These are phyloP conservation scores for Archivesica marissinica DNA, from an alignment of 1,140 invertebrate species.

Conservation along the genomic window DNA sequence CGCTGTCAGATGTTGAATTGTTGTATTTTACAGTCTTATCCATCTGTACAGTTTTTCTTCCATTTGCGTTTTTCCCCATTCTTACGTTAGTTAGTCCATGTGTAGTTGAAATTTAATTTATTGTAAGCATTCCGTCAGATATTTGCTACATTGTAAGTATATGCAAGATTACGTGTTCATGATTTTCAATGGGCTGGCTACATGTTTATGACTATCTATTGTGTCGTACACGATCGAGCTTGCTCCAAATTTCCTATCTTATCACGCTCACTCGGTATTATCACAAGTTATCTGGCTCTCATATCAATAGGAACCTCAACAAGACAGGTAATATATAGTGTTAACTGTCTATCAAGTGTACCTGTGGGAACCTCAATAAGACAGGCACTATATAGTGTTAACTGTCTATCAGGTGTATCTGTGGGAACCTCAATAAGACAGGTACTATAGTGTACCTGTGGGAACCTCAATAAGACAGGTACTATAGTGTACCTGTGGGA, in stretches of 20 bases:
- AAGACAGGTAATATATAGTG: no score
- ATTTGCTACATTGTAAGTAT: not conserved
- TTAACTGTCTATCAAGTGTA: no score
- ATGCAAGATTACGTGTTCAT: not conserved
- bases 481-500: no score
- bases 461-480: no score
- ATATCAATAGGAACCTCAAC: no score
- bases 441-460: no score
- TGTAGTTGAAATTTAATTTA: not conserved
- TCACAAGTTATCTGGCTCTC: no score
- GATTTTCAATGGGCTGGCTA: not conserved
- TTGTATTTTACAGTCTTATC: not conserved
- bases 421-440: no score
- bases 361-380: no score
- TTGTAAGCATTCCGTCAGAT: not conserved
- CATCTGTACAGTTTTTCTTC: constrained; percentile 1
- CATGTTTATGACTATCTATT: not conserved
- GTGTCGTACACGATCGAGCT: not conserved
- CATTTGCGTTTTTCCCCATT: constrained; percentile 5
- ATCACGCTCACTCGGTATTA: no score
- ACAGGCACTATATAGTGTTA: no score
- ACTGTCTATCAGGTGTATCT: no score
- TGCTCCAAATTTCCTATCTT: not conserved
- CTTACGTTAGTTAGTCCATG: not conserved
- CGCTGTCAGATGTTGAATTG: not conserved